Evolutionary conservation across 2,888 invertebrate species (phyloP).

Genomic region (Ashinkailepas kermadecensis): DNA sequence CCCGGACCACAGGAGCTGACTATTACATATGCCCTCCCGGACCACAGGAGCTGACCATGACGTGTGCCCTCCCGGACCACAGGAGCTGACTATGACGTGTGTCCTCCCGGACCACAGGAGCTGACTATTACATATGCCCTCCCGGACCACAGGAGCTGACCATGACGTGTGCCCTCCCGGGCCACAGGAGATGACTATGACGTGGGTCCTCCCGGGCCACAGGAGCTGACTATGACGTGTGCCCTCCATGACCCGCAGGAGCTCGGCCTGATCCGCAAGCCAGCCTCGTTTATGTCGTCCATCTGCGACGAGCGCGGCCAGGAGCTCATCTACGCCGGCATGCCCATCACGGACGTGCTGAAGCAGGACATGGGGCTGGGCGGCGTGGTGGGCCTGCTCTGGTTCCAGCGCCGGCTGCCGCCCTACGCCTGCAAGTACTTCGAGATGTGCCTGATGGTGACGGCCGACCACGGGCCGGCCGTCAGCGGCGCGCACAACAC

Average conservation of each 20-base stretch:
- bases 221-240: too few relatives aligned
- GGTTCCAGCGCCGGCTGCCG: slow-evolving; percentile 97
- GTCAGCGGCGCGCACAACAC: slow-evolving; percentile 98
- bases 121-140: too few relatives aligned
- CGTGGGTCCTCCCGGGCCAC: too few relatives aligned
- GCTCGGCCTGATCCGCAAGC: slow-evolving; percentile 93
- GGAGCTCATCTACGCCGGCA: slow-evolving; percentile 92
- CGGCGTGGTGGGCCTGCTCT: slow-evolving; percentile 90
- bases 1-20: too few relatives aligned
- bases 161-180: too few relatives aligned
- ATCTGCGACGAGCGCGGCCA: slow-evolving; percentile 99
- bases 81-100: too few relatives aligned
- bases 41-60: too few relatives aligned
- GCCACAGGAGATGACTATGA: too few relatives aligned
- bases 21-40: too few relatives aligned
- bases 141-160: too few relatives aligned
- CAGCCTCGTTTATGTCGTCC: slow-evolving; percentile 98
- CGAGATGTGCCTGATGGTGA: slow-evolving; percentile 98
- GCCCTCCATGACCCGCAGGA: slow-evolving; percentile 52
- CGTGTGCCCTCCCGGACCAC: too few relatives aligned
- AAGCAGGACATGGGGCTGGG: slow-evolving; percentile 69
- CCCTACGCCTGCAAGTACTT: slow-evolving; percentile 92
- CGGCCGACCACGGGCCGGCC: slow-evolving; percentile 97
- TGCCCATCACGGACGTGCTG: slow-evolving; percentile 57
- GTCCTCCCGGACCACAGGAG: too few relatives aligned